Percentiles rank a stretch among this genome's conserved stretches.
Evolutionary conservation across 2,888 invertebrate genomes (phyloP).

Genomic region (Apotomis turbidana): DNA sequence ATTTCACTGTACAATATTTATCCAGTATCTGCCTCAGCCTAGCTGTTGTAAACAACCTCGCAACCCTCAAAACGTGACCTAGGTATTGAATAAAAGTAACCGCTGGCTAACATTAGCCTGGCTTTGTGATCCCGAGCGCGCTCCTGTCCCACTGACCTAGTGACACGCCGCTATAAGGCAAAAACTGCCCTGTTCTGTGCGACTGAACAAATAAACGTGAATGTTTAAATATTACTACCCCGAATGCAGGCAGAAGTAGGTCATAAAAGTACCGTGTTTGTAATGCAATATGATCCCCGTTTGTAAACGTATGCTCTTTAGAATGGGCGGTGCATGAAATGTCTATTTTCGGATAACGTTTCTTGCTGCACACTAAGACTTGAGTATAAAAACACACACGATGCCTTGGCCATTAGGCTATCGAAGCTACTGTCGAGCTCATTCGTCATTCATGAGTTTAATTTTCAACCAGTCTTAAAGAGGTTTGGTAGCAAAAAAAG

Average conservation of each 20-base stretch:
- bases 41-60: not conserved
- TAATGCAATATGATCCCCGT: constrained; percentile 18
- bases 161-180: constrained; percentile 64
- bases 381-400: no score
- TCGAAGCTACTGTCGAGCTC: no score
- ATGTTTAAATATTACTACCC: constrained; percentile 61
- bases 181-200: constrained; percentile 61
- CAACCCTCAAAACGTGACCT: constrained; percentile 39
- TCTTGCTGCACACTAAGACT: no score
- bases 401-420: no score
- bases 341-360: not conserved
- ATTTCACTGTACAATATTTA: not conserved
- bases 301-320: not conserved
- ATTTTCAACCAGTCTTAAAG: no score
- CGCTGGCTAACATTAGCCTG: constrained; percentile 55
- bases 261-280: constrained; percentile 10
- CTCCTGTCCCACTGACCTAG: constrained; percentile 73
- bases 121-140: constrained; percentile 61
- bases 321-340: not conserved
- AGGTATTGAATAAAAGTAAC: constrained; percentile 52
- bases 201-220: constrained; percentile 67
- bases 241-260: constrained; percentile 44
- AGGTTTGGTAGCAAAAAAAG: no score
- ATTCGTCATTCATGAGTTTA: no score
- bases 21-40: not conserved